Conservation (phyloP, 2,888 invertebrate species). For the Hemicrepidius hirtus region DNA sequence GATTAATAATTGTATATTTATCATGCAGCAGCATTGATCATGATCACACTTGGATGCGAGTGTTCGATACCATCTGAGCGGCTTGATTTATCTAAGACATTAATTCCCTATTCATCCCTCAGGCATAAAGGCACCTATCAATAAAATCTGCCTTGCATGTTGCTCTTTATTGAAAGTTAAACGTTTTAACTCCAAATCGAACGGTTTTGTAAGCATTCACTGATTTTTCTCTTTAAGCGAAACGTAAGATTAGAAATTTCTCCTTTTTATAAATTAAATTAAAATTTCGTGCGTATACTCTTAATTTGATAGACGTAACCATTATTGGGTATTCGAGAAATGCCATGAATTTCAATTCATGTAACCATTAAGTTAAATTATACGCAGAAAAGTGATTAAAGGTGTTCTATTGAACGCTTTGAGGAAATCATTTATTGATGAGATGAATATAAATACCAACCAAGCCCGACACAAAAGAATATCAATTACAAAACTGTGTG, state of each 20-base stretch:
- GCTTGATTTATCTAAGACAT: constrained; percentile 66
- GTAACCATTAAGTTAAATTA: constrained; percentile 34
- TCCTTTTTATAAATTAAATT: too few relatives aligned
- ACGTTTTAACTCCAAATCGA: constrained; percentile 35
- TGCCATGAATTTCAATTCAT: constrained; percentile 25
- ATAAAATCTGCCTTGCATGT: constrained; percentile 54
- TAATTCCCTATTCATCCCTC: constrained; percentile 67
- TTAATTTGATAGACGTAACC: neutral
- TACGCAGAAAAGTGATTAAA: constrained; percentile 15
- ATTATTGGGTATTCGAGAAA: constrained; percentile 3
- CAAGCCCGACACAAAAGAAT: constrained; percentile 38
- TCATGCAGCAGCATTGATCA: constrained; percentile 68
- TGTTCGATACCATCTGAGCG: constrained; percentile 63
- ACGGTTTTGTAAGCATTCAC: neutral
- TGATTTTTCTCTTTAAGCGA: neutral
- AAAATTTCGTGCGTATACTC: too few relatives aligned
- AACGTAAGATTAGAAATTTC: too few relatives aligned
- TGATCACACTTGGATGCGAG: constrained; percentile 65
- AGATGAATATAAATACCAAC: constrained; percentile 40
- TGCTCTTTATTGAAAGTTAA: constrained; percentile 53
- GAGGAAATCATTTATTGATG: constrained; percentile 21
- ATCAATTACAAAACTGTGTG: constrained; percentile 44
- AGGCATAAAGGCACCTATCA: constrained; percentile 58
- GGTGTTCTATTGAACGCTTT: constrained; percentile 16
- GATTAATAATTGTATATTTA: constrained; percentile 70